These are phyloP conservation scores for Hapalemur alaotrensis DNA, from an alignment of 2,797 vertebrate species.

Conservation along the genomic window DNA sequence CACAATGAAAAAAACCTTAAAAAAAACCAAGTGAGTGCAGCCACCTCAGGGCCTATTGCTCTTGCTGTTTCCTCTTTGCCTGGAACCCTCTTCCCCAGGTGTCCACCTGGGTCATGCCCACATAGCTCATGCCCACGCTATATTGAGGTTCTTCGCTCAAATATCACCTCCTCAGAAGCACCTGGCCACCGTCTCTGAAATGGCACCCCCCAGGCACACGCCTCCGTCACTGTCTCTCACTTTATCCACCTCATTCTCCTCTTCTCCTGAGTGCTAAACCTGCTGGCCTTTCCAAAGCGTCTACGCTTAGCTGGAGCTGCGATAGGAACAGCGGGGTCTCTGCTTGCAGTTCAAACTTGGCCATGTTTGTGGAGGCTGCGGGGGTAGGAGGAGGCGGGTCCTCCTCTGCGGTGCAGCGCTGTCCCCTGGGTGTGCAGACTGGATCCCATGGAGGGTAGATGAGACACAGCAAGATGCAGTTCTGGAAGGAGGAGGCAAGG, in stretches of 20 bases:
- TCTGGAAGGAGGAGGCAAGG: background rate
- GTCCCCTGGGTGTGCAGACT: background rate
- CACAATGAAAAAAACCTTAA: background rate
- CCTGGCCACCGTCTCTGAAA: background rate
- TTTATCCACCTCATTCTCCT: background rate
- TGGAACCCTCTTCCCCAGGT: background rate
- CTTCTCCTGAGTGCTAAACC: background rate
- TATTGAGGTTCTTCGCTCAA: background rate
- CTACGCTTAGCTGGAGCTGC: background rate
- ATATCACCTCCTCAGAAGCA: background rate
- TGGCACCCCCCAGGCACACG: background rate
- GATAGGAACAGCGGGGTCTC: background rate
- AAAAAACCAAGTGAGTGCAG: background rate
- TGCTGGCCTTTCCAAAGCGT: background rate
- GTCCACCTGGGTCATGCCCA: fast-evolving
- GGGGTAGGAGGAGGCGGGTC: background rate
- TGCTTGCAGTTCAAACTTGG: background rate
- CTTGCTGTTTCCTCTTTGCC: background rate
- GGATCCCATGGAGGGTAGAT: background rate
- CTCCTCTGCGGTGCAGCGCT: background rate
- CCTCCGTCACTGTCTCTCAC: background rate
- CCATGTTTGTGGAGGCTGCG: background rate
- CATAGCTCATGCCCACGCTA: background rate
- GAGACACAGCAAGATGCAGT: background rate
- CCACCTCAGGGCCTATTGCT: background rate